Percentiles rank a stretch among this genome's conserved stretches.
Conservation (phyloP, 2,113 vertebrate species). For the Diphyllodes magnificus region DNA sequence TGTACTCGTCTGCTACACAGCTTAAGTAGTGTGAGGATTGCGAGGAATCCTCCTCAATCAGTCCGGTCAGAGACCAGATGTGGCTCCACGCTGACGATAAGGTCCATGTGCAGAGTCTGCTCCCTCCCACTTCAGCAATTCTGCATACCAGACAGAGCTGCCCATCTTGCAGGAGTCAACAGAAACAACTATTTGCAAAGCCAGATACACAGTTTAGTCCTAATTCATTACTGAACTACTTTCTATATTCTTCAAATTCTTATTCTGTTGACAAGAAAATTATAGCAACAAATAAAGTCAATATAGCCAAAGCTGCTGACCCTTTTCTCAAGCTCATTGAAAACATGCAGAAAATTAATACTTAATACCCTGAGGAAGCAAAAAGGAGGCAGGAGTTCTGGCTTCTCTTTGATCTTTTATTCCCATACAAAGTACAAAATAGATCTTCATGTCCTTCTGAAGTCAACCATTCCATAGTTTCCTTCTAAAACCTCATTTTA, state of each 20-base stretch:
- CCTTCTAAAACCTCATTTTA: not conserved
- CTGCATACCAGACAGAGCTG: not conserved
- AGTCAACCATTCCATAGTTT: not conserved
- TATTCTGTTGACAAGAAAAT: not conserved
- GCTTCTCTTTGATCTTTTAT: not conserved
- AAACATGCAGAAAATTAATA: not conserved
- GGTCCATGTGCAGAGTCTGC: not conserved
- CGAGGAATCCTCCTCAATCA: not conserved
- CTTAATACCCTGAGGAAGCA: not conserved
- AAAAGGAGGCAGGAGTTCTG: not conserved
- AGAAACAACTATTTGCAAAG: not conserved
- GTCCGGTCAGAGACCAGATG: not conserved
- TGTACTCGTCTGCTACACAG: not conserved
- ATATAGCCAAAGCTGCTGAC: not conserved
- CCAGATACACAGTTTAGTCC: not conserved
- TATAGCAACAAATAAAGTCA: not conserved
- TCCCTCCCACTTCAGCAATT: not conserved
- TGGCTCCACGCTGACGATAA: rapidly evolving
- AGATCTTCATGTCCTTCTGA: not conserved
- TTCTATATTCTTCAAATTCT: not conserved
- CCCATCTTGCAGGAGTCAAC: not conserved
- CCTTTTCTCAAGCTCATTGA: not conserved
- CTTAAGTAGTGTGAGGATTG: rapidly evolving
- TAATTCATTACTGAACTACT: not conserved
- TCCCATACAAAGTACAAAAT: not conserved